A percentile compares a stretch with the other conserved stretches of the same genome.
Conservation (phyloP, 1,140 invertebrate genomes). For the Holotrichia oblita region DNA sequence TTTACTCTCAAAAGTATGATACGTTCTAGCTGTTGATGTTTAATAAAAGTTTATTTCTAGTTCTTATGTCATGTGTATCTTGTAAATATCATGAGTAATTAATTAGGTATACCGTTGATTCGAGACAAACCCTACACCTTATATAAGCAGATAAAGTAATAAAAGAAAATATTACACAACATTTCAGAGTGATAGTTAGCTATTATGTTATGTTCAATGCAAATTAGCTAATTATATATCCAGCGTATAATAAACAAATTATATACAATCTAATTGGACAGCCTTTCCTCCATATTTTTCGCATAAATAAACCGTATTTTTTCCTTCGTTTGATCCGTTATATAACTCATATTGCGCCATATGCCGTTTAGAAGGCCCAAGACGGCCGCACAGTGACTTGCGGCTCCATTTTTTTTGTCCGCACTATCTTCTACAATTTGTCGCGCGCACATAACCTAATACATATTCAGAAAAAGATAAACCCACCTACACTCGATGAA, state of each 20-base stretch:
- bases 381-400: not conserved
- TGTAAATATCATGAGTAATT: not conserved
- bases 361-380: not conserved
- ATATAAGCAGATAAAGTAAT: not conserved
- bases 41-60: too few species aligned
- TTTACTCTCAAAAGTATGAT: too few species aligned
- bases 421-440: not conserved
- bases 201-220: not conserved
- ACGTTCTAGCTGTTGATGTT: too few species aligned
- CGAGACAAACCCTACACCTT: not conserved
- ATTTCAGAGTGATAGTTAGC: not conserved
- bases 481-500: not conserved
- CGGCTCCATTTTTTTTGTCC: not conserved
- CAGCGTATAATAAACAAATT: not conserved
- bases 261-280: not conserved
- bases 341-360: slow-evolving; percentile 2
- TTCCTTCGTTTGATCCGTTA: not conserved
- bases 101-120: not conserved
- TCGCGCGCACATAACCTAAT: slow-evolving; percentile 15
- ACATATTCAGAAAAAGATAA: slow-evolving; percentile 14
- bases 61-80: too few species aligned
- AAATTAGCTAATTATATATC: slow-evolving; percentile 14
- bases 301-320: slow-evolving; percentile 8
- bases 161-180: slow-evolving; percentile 18
- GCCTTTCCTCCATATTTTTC: slow-evolving; percentile 2